phyloP scores from a whole-genome alignment of 1,140 invertebrate genomes.

The Chionoecetes opilio region DNA sequence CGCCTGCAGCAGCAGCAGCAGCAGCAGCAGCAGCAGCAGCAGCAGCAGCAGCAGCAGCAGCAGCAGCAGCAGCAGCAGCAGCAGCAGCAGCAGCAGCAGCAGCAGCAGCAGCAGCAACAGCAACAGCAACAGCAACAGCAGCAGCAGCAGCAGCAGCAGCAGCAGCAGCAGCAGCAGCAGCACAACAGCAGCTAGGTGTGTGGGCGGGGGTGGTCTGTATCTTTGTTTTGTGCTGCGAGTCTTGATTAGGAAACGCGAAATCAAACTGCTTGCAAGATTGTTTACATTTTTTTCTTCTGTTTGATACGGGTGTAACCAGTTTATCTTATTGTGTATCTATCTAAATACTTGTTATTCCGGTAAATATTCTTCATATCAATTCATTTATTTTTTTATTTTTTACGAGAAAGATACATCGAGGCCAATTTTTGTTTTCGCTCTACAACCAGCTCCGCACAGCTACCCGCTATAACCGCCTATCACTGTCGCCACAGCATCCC shows the following conservation, averaged over 20 bases:
- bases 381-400: no score
- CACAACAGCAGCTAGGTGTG: not conserved
- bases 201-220: not conserved
- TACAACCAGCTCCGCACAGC: no score
- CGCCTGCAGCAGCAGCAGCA: no score
- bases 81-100: slow-evolving; percentile 22
- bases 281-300: not conserved
- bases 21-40: not conserved
- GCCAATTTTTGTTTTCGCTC: no score
- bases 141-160: slow-evolving; percentile 22
- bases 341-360: no score
- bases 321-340: no score
- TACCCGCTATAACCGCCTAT: no score
- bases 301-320: not conserved
- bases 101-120: slow-evolving; percentile 23
- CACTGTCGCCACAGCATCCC: no score
- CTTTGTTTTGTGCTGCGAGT: not conserved
- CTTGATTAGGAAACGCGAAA: not conserved
- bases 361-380: no score
- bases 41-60: slow-evolving; percentile 23
- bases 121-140: slow-evolving; percentile 24
- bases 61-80: slow-evolving; percentile 23
- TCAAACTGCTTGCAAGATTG: not conserved
- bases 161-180: no score
- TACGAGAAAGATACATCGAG: no score